Base-by-base conservation (phyloP, 2,113 vertebrate genomes). In the Microcebus griseorufus region DNA sequence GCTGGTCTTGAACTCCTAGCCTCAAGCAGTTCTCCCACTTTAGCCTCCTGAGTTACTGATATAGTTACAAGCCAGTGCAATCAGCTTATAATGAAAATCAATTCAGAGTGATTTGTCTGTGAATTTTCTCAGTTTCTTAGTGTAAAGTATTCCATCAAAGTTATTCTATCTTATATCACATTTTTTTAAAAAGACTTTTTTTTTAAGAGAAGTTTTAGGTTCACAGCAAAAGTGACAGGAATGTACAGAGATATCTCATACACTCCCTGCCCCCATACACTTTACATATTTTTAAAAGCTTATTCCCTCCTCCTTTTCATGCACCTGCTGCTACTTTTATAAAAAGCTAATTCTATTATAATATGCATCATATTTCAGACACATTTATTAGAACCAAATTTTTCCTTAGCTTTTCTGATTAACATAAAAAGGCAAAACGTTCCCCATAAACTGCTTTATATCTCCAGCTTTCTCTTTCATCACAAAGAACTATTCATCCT, bases 331-430 rank as follows among this genome's bases (percentile, higher is more conserved):
- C 14, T 55, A n/a, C 64, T 88, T 88, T 80, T 76, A 88, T 6
- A 92, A 70, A 96, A 97, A 80, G 37, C 73, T 93, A 94, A 32
- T 83, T 86, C n/a, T 72, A 73, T 91, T 73, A 90, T 2, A 78
- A 83, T 55, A 72, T 79, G 53, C n/a, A 75, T 13, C 39, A 79
- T 58, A 95, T 76, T 95, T 82, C 80, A 89, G 67, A 88, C 58
- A 14, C 13, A 78, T 70, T 93, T 76, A 84, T 64, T 62, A 90
- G 53, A 92, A 82, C 6, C 39, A n/a, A 93, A 87, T 39, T n/a
- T 96, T 34, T 86, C 55, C n/a, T 88, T 29, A 65, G 60, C 29
- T 92, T 96, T 84, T 97, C 62, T 72, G 17, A 84, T 79, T 60
- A 93, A 83, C 2, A 73, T 22, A 84, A 88, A 79, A 76, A 87